Conservation (phyloP, 2,113 vertebrate species). For the Mixornis gularis region DNA sequence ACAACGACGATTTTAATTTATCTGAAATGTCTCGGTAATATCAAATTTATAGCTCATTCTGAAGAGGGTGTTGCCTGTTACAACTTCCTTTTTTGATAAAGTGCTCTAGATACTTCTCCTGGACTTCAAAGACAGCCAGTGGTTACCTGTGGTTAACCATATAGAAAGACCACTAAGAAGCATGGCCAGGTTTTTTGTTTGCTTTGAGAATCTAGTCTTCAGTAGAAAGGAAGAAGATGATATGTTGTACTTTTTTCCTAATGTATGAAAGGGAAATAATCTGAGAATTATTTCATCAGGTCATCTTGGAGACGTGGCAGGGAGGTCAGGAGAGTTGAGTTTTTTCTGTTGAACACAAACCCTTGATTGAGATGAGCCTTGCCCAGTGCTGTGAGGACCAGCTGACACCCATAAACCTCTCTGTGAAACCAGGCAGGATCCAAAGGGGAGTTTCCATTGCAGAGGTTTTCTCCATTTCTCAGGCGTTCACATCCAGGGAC, state of each 20-base stretch:
- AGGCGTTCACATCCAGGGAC: not conserved
- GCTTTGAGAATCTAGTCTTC: not conserved
- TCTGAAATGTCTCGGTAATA: not conserved
- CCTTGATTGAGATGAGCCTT: not conserved
- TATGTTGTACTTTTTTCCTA: not conserved
- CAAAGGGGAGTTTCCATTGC: conserved; percentile 17
- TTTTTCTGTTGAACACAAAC: not conserved
- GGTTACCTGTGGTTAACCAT: not conserved
- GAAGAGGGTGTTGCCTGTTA: not conserved
- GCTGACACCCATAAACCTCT: not conserved
- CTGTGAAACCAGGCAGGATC: not conserved
- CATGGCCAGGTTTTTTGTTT: not conserved
- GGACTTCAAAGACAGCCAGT: not conserved
- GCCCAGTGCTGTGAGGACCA: not conserved
- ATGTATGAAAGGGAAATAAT: not conserved
- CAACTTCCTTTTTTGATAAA: not conserved
- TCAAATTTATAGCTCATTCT: not conserved
- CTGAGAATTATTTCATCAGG: not conserved
- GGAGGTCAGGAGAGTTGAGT: no score
- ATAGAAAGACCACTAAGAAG: not conserved
- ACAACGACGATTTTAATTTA: not conserved
- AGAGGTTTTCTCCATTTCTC: not conserved
- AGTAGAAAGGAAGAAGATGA: not conserved
- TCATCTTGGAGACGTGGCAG: not conserved
- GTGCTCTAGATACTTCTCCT: not conserved